Base-by-base conservation (phyloP, 2,888 invertebrate genomes). In the Diarsia mendica region DNA sequence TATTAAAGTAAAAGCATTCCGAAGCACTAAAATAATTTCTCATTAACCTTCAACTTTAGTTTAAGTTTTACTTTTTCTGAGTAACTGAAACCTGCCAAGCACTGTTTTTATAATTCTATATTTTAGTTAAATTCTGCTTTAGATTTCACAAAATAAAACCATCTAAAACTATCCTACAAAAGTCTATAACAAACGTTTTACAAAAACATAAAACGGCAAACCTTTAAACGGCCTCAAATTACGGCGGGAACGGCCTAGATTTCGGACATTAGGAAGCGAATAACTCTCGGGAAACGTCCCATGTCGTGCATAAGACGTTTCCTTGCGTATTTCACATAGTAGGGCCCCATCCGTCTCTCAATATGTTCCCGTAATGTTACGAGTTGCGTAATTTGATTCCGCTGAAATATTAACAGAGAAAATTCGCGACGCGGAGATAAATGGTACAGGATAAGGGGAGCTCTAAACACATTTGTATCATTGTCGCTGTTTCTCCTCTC, bases 311-410 rank as follows among this genome's bases (percentile, higher is more conserved):
- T 92, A 91, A 91, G 92, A 92, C 90, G 90, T 91, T 92, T 92
- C 88, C 89, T 88, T 89, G 88, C 91, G 91, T 92, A 93, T 92
- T 92, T 89, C 89, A 89, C 91, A 92, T 91, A 89, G 89, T 89
- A 87, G 88, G 87, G 85, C 90, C 91, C 91, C 90, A 93, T 94
- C 90, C 90, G 90, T 93, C 94, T 92, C 89, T 87, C 92, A 93
- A 94, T 93, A 94, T 94, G 93, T 93, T 91, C 89, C 87, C 85
- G 88, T 88, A 87, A 87, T 88, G 90, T 93, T 93, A 92, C 91
- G 92, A 91, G 92, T 91, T 93, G 88, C 92, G 95, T 94, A 94
- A 95, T 95, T 95, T 95, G 95, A 95, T 94, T 94, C 93, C 85
- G 88, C 90, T 94, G 94, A 94, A 94, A 94, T 95, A 95, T 95